Percentiles rank a stretch among this genome's conserved stretches.
Evolutionary conservation across 2,888 invertebrate genomes (phyloP).

Genomic region (Epsilonema sp.): DNA sequence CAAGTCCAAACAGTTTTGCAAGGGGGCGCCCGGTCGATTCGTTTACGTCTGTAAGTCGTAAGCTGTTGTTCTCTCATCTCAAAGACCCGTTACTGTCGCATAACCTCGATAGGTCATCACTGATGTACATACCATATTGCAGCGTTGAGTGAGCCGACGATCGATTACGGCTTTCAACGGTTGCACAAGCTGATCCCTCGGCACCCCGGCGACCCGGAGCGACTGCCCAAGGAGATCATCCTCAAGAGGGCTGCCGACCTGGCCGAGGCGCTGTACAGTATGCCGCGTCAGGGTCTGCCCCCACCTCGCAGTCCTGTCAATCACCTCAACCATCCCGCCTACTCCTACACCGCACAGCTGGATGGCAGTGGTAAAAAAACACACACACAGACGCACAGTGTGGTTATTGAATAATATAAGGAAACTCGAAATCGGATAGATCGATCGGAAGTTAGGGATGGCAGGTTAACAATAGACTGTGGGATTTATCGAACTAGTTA

Average conservation of each 20-base stretch:
- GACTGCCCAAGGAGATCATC: constrained; percentile 93
- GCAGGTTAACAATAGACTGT: too few relatives aligned
- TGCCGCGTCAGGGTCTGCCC: constrained; percentile 22
- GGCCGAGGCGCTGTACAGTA: constrained; percentile 51
- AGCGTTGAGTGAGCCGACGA: constrained; percentile 96
- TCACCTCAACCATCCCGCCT: background rate
- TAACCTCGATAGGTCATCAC: too few relatives aligned
- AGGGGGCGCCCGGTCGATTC: constrained; percentile 89
- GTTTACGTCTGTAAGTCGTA: constrained; percentile 95
- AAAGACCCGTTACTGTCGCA: too few relatives aligned
- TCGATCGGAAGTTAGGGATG: too few relatives aligned
- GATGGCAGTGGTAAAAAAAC: background rate
- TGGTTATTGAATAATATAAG: too few relatives aligned
- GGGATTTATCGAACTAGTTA: too few relatives aligned
- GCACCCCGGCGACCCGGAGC: constrained; percentile 95
- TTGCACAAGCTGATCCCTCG: constrained; percentile 91
- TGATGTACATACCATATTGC: too few relatives aligned
- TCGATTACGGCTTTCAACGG: constrained; percentile 97
- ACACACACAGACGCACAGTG: background rate
- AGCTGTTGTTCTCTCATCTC: too few relatives aligned
- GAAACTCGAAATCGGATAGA: too few relatives aligned
- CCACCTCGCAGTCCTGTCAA: constrained; percentile 2
- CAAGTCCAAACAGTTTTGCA: constrained; percentile 96
- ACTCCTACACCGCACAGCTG: background rate
- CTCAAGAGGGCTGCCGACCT: constrained; percentile 94